These are phyloP conservation scores for Dioctria rufipes DNA, from an alignment of 2,888 invertebrate genomes.

Conservation along the genomic window DNA sequence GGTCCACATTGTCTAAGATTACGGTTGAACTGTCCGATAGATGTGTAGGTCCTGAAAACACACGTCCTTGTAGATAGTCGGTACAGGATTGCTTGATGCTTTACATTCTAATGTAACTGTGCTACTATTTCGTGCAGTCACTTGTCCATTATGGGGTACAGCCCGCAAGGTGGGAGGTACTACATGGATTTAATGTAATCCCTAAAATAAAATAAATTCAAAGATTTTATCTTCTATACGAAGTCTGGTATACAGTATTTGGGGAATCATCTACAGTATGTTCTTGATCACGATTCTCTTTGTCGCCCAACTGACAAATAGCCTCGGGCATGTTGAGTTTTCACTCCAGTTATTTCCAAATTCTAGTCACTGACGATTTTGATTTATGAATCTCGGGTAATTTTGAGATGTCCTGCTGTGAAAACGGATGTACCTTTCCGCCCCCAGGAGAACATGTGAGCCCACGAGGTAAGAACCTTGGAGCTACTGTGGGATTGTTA, in stretches of 20 bases:
- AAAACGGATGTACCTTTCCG: slow-evolving; percentile 79
- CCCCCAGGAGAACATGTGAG: slow-evolving; percentile 80
- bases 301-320: slow-evolving; percentile 81
- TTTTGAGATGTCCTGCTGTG: slow-evolving; percentile 81
- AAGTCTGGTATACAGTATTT: slow-evolving; percentile 58
- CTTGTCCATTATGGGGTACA: slow-evolving; percentile 77
- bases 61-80: slow-evolving; percentile 77
- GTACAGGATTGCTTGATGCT: slow-evolving; percentile 81
- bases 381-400: slow-evolving; percentile 78
- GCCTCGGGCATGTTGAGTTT: slow-evolving; percentile 82
- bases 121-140: slow-evolving; percentile 79
- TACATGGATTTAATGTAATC: slow-evolving; percentile 55
- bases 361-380: slow-evolving; percentile 80
- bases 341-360: slow-evolving; percentile 79
- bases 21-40: slow-evolving; percentile 72
- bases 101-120: slow-evolving; percentile 80
- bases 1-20: slow-evolving; percentile 73
- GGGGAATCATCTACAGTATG: slow-evolving; percentile 81
- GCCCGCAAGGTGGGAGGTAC: slow-evolving; percentile 80
- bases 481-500: slow-evolving; percentile 70
- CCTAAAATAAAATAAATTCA: slow-evolving; percentile 24
- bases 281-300: slow-evolving; percentile 79
- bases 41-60: slow-evolving; percentile 70
- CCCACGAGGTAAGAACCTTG: slow-evolving; percentile 82
- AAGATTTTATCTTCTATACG: neutral